Conservation (phyloP, 1,140 invertebrate species). For the Platorchestia sp. region DNA sequence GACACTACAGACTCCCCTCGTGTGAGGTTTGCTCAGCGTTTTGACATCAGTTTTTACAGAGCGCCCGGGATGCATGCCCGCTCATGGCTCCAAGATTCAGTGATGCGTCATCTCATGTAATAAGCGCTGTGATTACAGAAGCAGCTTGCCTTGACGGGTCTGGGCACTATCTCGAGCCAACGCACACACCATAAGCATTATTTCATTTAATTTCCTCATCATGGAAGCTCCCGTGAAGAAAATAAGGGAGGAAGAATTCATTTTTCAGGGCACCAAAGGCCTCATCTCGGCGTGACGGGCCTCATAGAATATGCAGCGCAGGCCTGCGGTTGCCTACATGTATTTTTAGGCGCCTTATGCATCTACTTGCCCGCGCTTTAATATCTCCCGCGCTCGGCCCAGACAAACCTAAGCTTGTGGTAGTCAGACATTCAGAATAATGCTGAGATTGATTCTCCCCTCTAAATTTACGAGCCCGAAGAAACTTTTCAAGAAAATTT, state of each 20-base stretch:
- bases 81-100: background rate
- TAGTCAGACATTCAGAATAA: background rate
- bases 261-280: background rate
- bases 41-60: background rate
- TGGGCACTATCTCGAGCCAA: background rate
- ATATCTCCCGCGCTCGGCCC: background rate
- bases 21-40: background rate
- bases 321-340: background rate
- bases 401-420: background rate
- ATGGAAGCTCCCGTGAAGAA: background rate
- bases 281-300: background rate
- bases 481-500: background rate
- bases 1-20: background rate
- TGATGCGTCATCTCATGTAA: background rate
- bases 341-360: background rate
- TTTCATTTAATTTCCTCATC: constrained; percentile 10
- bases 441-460: background rate
- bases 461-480: background rate
- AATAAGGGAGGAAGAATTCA: background rate
- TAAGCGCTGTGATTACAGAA: background rate
- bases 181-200: background rate
- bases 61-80: background rate
- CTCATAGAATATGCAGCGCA: background rate
- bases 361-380: background rate
- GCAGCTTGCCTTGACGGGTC: background rate